Evolutionary conservation across 2,888 invertebrate species (phyloP), one percentile per base, ranked within the genome.

Genomic region (Xestia xanthographa): DNA sequence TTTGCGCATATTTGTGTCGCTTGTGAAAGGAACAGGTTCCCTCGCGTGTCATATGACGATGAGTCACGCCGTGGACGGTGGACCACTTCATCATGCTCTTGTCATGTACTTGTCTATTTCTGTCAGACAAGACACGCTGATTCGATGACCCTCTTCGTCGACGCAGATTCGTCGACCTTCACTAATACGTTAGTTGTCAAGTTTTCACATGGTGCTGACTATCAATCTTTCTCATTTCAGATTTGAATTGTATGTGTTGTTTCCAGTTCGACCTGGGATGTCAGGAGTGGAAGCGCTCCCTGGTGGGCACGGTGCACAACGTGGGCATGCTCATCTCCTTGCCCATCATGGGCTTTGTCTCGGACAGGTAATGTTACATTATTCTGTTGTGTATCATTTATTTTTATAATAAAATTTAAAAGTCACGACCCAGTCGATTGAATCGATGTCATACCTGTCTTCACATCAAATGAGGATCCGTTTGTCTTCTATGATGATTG

Each of bases 241-340:
- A 78, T 58, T 66, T 73, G 69, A 69, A 53, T 75, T 53, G 43
- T 79, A 56, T 79, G 60, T 73, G 38, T 79, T 66, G 62, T 86
- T 93, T 93, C 45, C 93, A 98, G 98, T 98, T 97, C 90, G 93
- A 95, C 79, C 92, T 98, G 80, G 97, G 97, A 34, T 98, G 98
- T 86, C 96, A 97, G 78, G 96, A 97, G 79, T 97, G 97, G 97
- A 97, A 97, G 93, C 94, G 97, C 77, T 97, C 97, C 1, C 89
- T 98, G 88, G 97, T 98, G 84, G 98, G 98, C 60, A 97, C 97
- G 12, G 93, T 97, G 66, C 97, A 97, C 92, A 97, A 97, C 90
- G 89, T 97, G 50, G 98, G 97, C 66, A 97, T 97, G 94, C 97
- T 98, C 83, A 94, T 97, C 72, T 97, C 97, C 2, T 92, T 97